Base-by-base conservation (phyloP, 2,797 vertebrate species). In the Podargus strigoides region DNA sequence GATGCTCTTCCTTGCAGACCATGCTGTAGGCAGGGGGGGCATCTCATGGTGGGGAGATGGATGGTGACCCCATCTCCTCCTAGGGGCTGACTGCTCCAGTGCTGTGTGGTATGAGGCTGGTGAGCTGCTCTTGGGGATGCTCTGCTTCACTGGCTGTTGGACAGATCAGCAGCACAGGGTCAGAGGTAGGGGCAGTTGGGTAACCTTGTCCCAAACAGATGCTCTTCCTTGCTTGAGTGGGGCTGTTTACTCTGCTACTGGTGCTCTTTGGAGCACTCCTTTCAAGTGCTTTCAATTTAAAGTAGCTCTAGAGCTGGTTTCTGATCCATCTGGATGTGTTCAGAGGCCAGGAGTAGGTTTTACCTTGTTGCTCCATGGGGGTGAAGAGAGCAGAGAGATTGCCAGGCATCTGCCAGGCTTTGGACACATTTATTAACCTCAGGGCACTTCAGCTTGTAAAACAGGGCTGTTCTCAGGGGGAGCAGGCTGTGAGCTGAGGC, bases 351-450 rank as follows among this genome's bases (percentile, higher is more conserved):
- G 39, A 21, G 24, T 36, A 28, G 47, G 15, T 23, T 62, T 90
- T 7, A 32, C 9, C 50, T 22, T 0, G 0, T 2, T 50, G 14
- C 24, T 39, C 17, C 2, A 0, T 14, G n/a, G 7, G 9, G 6
- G 1, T 41, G 50, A 73, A 50, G 34, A 59, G 15, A 77, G 47
- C 11, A 15, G 22, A 44, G 53, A 7, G 28, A 0, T 18, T 14
- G 22, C 19, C 13, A 10, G 8, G 30, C 30, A 8, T 22, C 37
- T 37, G 2, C 0, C 1, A 6, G 20, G 17, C 36, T 58, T 53
- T 63, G n/a, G 41, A 32, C 28, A 41, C 7, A 13, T 50, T 24
- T 7, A 2, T 30, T 41, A 34, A 63, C 14, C 32, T 85, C 6
- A 1, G 53, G 58, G 22, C 9, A 10, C 17, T 47, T 26, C 46